phyloP scores from a whole-genome alignment of 2,797 vertebrate species.

The Capromys pilorides region DNA sequence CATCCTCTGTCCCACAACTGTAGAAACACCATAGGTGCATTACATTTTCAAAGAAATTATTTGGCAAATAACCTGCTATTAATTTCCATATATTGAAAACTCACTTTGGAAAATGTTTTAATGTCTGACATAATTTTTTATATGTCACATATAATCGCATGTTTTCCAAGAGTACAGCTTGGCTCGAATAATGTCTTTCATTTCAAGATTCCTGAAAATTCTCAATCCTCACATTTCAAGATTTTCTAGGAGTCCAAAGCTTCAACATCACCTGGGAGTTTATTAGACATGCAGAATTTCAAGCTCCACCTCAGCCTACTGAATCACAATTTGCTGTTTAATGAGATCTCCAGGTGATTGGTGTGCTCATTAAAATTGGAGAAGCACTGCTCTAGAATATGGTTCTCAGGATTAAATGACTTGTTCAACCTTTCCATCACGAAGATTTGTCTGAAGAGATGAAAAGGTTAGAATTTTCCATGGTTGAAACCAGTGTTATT shows the following conservation, averaged over 20 bases:
- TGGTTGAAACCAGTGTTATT: background rate
- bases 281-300: slow-evolving; percentile 28
- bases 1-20: background rate
- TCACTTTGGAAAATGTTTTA: background rate
- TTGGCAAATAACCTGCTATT: slow-evolving; percentile 10
- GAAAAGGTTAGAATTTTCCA: slow-evolving; percentile 7
- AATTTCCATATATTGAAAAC: background rate
- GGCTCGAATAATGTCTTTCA: background rate
- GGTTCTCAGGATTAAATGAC: background rate
- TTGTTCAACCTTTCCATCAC: background rate
- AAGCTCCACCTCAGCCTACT: background rate
- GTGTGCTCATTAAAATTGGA: background rate
- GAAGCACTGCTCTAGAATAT: background rate
- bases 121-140: background rate
- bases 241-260: background rate
- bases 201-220: slow-evolving; percentile 2
- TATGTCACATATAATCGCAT: background rate
- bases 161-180: background rate
- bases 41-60: background rate
- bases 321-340: slow-evolving; percentile 17
- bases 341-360: background rate
- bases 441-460: slow-evolving; percentile 16
- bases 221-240: background rate
- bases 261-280: background rate
- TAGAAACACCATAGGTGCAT: background rate